Evolutionary conservation across 2,888 invertebrate genomes (phyloP), one percentile per base, ranked within the genome.

Genomic region (Lepidocyrtoides sp.): DNA sequence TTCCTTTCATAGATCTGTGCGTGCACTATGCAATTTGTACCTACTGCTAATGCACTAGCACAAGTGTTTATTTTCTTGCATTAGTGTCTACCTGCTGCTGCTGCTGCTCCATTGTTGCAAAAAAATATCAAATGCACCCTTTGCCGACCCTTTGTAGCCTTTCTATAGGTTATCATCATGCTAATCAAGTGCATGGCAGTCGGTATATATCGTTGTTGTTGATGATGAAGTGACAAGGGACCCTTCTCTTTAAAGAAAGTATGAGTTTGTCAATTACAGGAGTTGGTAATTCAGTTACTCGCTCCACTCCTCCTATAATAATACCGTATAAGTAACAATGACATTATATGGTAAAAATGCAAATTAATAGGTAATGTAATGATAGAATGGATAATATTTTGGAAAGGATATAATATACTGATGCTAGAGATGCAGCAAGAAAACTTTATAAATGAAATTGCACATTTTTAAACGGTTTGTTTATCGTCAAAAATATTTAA

Each of bases 1-100:
- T 23, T 41, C 79, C 36, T 36, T 81, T 81, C 54, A 8, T 81
- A 54, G 54, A 81, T n/a, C 5, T 32, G 48, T 29, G 51, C 41
- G 5, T 26, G 7, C 26, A 69, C 23, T 36, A 7, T 32, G 69
- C 17, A 66, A 66, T 75, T 75, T 75, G 12, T 14, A 44, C 36
- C 20, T 41, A 41, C 4, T 41, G n/a, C 41, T 36, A 10, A 63
- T 63, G 29, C 57, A 57, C 72, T 63, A 29, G 17, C 14, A n/a
- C n/a, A n/a, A n/a, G n/a, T n/a, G n/a, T n/a, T n/a, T n/a, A n/a
- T n/a, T n/a, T n/a, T n/a, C n/a, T n/a, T n/a, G n/a, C n/a, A n/a
- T n/a, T n/a, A n/a, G n/a, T n/a, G n/a, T n/a, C n/a, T n/a, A n/a
- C n/a, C n/a, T n/a, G n/a, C n/a, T n/a, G n/a, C n/a, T n/a, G n/a